Conservation (phyloP, 2,113 vertebrate genomes). For the Nettapus auritus region DNA sequence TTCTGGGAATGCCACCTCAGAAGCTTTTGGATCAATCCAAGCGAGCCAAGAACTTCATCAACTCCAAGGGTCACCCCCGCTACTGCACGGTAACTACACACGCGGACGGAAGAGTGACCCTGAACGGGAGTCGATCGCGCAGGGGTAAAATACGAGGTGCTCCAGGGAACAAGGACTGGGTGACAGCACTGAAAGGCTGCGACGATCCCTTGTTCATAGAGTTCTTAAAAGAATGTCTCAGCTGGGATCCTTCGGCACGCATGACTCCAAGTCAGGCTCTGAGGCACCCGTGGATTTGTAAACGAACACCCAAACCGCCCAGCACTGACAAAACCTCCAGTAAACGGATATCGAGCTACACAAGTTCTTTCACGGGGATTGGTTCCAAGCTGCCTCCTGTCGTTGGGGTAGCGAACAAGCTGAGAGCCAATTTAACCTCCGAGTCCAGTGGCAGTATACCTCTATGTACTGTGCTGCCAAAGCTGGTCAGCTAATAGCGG, state of each 20-base stretch:
- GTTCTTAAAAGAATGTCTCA: constrained; percentile 95
- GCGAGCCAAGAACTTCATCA: constrained; percentile 96
- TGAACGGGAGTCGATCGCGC: constrained; percentile 88
- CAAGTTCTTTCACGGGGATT: constrained; percentile 88
- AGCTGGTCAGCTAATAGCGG: constrained; percentile 88
- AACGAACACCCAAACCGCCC: constrained; percentile 83
- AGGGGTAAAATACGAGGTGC: constrained; percentile 92
- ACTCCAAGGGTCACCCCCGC: constrained; percentile 95
- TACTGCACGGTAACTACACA: constrained; percentile 91
- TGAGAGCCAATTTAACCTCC: constrained; percentile 88
- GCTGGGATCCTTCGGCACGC: constrained; percentile 92
- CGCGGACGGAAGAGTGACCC: constrained; percentile 85
- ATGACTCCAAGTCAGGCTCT: constrained; percentile 93
- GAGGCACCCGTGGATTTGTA: constrained; percentile 94
- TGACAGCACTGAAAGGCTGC: constrained; percentile 90
- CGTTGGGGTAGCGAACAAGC: constrained; percentile 85
- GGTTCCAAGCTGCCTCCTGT: constrained; percentile 84
- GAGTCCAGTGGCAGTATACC: constrained; percentile 86
- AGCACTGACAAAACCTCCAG: constrained; percentile 80
- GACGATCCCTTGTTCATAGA: constrained; percentile 93
- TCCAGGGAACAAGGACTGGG: constrained; percentile 93
- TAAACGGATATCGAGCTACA: constrained; percentile 84
- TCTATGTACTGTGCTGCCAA: constrained; percentile 93
- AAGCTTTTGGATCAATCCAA: constrained; percentile 95
- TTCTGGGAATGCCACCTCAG: constrained; percentile 92